Percentiles rank a stretch among this genome's conserved stretches.
These are phyloP conservation scores for Drepana arcuata DNA, from an alignment of 1,140 invertebrate species.

Conservation along the genomic window DNA sequence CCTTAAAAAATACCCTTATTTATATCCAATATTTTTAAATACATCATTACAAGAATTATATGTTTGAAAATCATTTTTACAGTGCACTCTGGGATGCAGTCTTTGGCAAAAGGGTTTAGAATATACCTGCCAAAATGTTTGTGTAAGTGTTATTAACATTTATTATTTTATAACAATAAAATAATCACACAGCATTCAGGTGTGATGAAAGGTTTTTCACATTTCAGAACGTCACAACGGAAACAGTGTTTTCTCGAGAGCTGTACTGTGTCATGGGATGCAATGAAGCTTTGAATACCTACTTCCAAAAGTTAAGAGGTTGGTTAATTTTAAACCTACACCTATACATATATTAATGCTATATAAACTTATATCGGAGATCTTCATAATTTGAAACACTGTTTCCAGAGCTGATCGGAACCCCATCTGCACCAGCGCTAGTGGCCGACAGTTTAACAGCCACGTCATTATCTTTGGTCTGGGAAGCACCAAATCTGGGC, in stretches of 20 bases:
- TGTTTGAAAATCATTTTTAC: conserved; percentile 39
- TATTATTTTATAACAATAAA: no score
- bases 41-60: neutral
- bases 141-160: conserved; percentile 74
- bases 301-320: conserved; percentile 82
- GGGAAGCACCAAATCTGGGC: conserved; percentile 75
- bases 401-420: conserved; percentile 77
- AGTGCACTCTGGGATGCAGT: conserved; percentile 80
- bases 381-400: no score
- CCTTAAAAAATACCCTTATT: no score
- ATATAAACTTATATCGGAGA: no score
- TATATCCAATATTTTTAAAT: neutral
- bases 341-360: no score
- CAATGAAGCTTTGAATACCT: conserved; percentile 81
- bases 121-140: conserved; percentile 78
- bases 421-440: conserved; percentile 80
- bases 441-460: conserved; percentile 82
- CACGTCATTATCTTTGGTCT: conserved; percentile 84
- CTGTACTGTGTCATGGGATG: conserved; percentile 86
- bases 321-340: neutral
- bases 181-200: no score
- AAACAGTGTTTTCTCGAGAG: conserved; percentile 77
- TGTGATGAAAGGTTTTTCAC: no score
- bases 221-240: conserved; percentile 78
- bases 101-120: conserved; percentile 78